These are phyloP conservation scores for Mastomys natalensis DNA, from an alignment of 2,113 vertebrate species.

Conservation along the genomic window DNA sequence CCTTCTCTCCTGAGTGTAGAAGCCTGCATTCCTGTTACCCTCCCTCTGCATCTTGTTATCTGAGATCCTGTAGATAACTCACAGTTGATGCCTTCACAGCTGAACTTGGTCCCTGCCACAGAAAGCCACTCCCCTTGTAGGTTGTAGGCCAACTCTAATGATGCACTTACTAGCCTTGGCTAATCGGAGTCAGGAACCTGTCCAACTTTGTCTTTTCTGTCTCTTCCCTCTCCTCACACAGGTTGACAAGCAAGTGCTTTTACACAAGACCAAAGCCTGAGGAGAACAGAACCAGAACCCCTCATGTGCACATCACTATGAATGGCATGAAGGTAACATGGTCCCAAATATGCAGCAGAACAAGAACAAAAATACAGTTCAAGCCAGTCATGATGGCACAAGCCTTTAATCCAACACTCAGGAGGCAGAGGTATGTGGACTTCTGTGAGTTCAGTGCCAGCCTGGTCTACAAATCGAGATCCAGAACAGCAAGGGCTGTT, in stretches of 20 bases:
- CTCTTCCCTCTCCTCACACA: neutral
- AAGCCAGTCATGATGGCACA: neutral
- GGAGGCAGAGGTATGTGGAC: neutral
- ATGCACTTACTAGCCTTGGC: neutral
- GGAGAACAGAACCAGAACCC: conserved; percentile 23
- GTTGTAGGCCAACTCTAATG: neutral
- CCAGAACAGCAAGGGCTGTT: neutral
- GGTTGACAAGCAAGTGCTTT: neutral
- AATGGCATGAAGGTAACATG: neutral
- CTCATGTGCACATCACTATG: neutral
- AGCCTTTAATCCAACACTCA: neutral
- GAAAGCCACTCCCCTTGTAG: neutral
- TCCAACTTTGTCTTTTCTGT: neutral
- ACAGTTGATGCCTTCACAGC: neutral
- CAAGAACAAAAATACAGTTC: neutral
- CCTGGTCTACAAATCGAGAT: neutral
- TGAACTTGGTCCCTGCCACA: neutral
- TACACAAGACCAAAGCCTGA: neutral
- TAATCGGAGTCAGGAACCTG: neutral
- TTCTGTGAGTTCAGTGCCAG: neutral
- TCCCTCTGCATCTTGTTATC: neutral
- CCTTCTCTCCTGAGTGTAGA: neutral
- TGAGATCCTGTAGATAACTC: neutral
- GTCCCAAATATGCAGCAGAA: neutral
- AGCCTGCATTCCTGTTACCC: neutral